Base-by-base conservation (phyloP, 1,140 invertebrate genomes). In the Panagrolaimus sp. region DNA sequence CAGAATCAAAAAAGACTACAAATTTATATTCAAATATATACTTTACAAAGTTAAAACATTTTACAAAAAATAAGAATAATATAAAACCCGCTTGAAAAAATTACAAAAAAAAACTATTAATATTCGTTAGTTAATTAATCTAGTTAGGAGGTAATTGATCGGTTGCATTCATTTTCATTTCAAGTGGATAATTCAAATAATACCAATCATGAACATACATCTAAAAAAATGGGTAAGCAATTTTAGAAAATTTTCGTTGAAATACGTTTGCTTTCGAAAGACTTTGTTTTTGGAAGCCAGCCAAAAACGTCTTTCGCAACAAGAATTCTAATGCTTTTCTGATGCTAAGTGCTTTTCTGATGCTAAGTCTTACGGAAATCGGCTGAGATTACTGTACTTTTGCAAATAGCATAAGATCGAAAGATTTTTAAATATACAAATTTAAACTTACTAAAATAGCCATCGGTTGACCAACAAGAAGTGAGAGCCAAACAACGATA, bases 191-290 rank as follows among this genome's bases (percentile, higher is more conserved):
- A 65, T 78, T 52, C 0, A 78, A 24, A n/a, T 81, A 52, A 70
- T 87, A 88, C 85, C 94, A 99, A 85, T 98, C 96, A 85, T 98
- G 95, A 80, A 97, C 96, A 85, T 98, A 98, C 88, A 96, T 95
- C 88, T 38, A 7, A 38, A 38, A 38, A 38, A 4, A 7, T 4
- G 7, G 32, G 32, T 38, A 38, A 38, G 32, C 7, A 38, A 12
- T 52, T 21, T 38, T 38, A 4, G 32, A 38, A 38, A 38, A 38
- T 38, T 38, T 38, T 38, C 32, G 32, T 38, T 38, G 2, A 38
- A 38, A 7, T 38, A 7, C 7, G 32, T 38, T 4, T 38, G 32
- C 7, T 38, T 38, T 38, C 32, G 32, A 38, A 38, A 38, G 32
- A 38, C 32, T 38, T 38, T 38, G 2, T 38, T 38, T 38, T 38